Conservation (phyloP, 2,888 invertebrate species). For the Leptopilina syphax region DNA sequence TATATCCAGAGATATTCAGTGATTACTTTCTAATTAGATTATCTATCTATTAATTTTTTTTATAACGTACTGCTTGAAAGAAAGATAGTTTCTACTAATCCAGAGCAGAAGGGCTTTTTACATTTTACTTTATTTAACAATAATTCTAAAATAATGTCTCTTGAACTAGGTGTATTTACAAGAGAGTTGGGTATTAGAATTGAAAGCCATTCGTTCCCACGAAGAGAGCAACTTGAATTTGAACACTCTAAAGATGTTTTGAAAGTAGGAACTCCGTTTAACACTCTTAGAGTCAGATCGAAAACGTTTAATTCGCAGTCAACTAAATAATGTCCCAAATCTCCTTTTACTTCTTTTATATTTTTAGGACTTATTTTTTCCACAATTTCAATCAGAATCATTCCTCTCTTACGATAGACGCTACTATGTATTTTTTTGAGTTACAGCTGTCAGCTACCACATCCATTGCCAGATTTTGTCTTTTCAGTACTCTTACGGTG, state of each 20-base stretch:
- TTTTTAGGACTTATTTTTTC: neutral
- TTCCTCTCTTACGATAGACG: neutral
- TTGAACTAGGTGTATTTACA: neutral
- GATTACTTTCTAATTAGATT: neutral
- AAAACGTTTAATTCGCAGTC: slow-evolving; percentile 18
- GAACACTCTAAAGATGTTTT: slow-evolving; percentile 21
- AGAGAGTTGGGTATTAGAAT: neutral
- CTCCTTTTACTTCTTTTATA: neutral
- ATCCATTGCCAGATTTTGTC: neutral
- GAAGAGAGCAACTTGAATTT: neutral
- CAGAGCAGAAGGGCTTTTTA: neutral
- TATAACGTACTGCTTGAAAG: neutral
- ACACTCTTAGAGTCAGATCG: slow-evolving; percentile 1
- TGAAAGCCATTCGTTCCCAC: neutral
- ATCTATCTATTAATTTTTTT: neutral
- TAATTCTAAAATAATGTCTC: neutral
- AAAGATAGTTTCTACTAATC: slow-evolving; percentile 2
- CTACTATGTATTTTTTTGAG: neutral
- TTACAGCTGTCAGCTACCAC: neutral
- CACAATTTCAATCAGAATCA: neutral
- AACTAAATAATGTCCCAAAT: neutral
- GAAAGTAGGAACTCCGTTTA: slow-evolving; percentile 5
- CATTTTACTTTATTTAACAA: neutral
- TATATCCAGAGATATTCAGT: neutral
- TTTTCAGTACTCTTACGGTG: neutral